Base-by-base conservation (phyloP, 2,113 vertebrate species). In the Sitta europaea region DNA sequence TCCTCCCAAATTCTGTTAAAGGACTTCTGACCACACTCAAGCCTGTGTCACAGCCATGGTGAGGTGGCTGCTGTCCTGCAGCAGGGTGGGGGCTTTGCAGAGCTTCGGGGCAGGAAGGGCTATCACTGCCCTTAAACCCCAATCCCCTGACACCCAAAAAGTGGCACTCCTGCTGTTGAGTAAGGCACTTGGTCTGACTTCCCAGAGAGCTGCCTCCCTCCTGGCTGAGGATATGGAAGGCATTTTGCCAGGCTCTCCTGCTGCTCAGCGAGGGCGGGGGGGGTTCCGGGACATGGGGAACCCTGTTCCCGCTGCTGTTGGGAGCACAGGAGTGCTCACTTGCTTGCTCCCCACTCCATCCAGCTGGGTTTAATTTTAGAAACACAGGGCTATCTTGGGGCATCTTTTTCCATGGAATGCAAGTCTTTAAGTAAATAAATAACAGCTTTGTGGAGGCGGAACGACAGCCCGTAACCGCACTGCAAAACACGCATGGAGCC, bases 301-400 rank as follows among this genome's bases (percentile, higher is more conserved):
- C 48, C 68, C 51, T 65, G 21, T 65, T 94, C 70, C 78, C 0
- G 0, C 51, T 88, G 88, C 82, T 78, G 43, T 21, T 87, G 53
- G 67, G 55, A 89, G 59, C 65, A 59, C 40, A 42, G 59, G 45
- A 93, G 36, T 31, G 31, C 36, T 88, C 28, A 8, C 76, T 88
- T 1, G 6, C 66, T 79, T 29, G 61, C 55, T 91, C 63, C 33
- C 58, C 10, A 2, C 48, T 90, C 54, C 67, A 84, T 83, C 62
- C 96, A 96, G 92, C 92, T 97, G 96, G 62, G 85, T 95, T 96
- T 97, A 95, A 97, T 97, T 97, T 96, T 96, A 95, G 96, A 93
- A 95, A 92, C 51, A 31, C 76, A 61, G 86, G 74, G 68, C 91
- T 96, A 97, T 97, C 96, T 97, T 93, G 81, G 92, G 93, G 90